Evolutionary conservation across 2,888 invertebrate species (phyloP).

Genomic region (Perdita meconis): DNA sequence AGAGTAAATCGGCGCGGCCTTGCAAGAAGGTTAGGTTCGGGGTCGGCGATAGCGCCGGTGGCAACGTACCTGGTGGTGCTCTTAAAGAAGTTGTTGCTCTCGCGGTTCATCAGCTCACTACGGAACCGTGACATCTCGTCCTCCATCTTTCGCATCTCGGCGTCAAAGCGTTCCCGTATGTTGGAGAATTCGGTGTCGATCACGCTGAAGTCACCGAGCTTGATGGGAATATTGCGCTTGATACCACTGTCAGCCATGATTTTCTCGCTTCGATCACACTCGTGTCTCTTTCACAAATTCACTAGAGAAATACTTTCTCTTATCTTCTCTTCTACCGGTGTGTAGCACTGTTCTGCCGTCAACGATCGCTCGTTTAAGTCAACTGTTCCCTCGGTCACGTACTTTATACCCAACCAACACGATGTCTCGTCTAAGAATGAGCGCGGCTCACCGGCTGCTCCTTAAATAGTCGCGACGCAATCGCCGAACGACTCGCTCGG

Average conservation of each 20-base stretch:
- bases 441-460: conserved; percentile 77
- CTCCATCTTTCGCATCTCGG: conserved; percentile 99
- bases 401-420: conserved; percentile 24
- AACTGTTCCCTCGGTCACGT: conserved; percentile 31
- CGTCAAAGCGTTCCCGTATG: conserved; percentile 97
- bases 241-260: conserved; percentile 93
- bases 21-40: conserved; percentile 52
- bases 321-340: conserved; percentile 17
- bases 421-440: conserved; percentile 76
- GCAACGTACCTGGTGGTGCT: conserved; percentile 92
- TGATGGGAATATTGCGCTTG: conserved; percentile 96
- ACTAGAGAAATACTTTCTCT: conserved; percentile 35
- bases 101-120: conserved; percentile 96
- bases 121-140: conserved; percentile 98
- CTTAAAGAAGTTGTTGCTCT: conserved; percentile 96
- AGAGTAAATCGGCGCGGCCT: conserved; percentile 29
- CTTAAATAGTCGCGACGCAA: conserved; percentile 80
- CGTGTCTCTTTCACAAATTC: conserved; percentile 52
- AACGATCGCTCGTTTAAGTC: conserved; percentile 19
- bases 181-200: conserved; percentile 98
- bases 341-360: conserved; percentile 44
- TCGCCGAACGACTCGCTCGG: conserved; percentile 55
- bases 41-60: conserved; percentile 18
- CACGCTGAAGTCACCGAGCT: conserved; percentile 96
- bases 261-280: conserved; percentile 43